phyloP scores from a whole-genome alignment of 2,113 vertebrate species.

The Nibea albiflora region DNA sequence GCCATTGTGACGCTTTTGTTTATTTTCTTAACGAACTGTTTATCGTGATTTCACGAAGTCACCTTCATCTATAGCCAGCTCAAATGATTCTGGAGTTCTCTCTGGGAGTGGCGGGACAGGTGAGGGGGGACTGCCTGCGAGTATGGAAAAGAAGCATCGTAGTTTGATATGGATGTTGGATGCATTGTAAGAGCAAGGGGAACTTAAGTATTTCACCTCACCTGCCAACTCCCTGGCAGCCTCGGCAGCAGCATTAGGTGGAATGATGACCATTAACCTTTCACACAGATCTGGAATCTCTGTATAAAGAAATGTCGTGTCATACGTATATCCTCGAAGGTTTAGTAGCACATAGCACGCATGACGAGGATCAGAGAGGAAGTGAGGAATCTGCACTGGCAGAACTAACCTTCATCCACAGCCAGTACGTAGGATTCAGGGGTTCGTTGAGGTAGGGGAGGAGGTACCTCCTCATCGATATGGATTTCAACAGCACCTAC shows the following conservation, averaged over 20 bases:
- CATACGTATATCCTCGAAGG: not conserved
- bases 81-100: slow-evolving; percentile 93
- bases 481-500: slow-evolving; percentile 23
- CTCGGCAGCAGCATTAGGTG: slow-evolving; percentile 56
- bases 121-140: slow-evolving; percentile 69
- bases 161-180: too few relatives aligned
- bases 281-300: slow-evolving; percentile 27
- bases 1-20: not conserved
- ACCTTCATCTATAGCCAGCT: slow-evolving; percentile 85
- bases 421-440: slow-evolving; percentile 91
- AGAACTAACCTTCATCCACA: slow-evolving; percentile 76
- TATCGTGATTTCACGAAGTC: not conserved
- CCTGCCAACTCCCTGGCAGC: slow-evolving; percentile 41
- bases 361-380: not conserved
- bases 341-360: not conserved
- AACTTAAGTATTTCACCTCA: slow-evolving; percentile 25
- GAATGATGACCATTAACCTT: slow-evolving; percentile 60
- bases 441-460: slow-evolving; percentile 92
- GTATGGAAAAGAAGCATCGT: not conserved
- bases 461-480: slow-evolving; percentile 85
- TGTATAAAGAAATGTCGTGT: slow-evolving; percentile 20
- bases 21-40: not conserved
- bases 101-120: slow-evolving; percentile 90
- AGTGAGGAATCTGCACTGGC: not conserved
- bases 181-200: too few relatives aligned